phyloP scores from a whole-genome alignment of 2,888 invertebrate genomes.

The Eristalis pertinax region DNA sequence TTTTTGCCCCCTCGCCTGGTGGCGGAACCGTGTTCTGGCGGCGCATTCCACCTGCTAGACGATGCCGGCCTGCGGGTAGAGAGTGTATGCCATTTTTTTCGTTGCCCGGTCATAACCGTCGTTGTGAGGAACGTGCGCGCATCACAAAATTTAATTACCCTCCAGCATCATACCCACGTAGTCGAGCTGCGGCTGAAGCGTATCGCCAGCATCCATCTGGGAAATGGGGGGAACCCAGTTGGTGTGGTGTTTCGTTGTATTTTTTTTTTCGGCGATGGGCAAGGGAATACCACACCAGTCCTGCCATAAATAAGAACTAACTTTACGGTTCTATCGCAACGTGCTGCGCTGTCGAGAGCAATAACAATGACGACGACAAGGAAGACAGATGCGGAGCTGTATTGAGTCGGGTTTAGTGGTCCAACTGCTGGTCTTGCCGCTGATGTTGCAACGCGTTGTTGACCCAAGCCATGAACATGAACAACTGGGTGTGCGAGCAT shows the following conservation, averaged over 20 bases:
- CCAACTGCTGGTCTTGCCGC: neutral
- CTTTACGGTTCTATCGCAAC: slow-evolving; percentile 66
- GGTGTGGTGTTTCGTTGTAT: too few relatives aligned
- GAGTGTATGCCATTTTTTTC: slow-evolving; percentile 44
- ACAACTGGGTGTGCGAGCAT: slow-evolving; percentile 30
- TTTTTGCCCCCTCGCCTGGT: slow-evolving; percentile 21
- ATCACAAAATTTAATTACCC: slow-evolving; percentile 71
- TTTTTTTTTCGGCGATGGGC: slow-evolving; percentile 26
- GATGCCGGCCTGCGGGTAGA: slow-evolving; percentile 29
- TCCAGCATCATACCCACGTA: slow-evolving; percentile 56
- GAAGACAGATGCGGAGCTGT: slow-evolving; percentile 13
- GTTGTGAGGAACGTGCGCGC: slow-evolving; percentile 58
- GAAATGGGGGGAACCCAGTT: neutral
- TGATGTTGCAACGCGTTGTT: slow-evolving; percentile 35
- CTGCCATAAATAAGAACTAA: slow-evolving; percentile 64
- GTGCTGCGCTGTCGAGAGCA: slow-evolving; percentile 34
- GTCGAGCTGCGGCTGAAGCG: too few relatives aligned
- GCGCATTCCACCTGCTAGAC: slow-evolving; percentile 64
- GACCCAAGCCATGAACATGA: slow-evolving; percentile 58
- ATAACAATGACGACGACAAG: slow-evolving; percentile 25
- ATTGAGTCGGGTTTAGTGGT: slow-evolving; percentile 22
- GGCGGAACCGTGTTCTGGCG: too few relatives aligned
- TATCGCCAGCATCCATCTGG: slow-evolving; percentile 66
- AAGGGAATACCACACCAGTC: slow-evolving; percentile 28
- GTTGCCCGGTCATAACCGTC: slow-evolving; percentile 51